Percentiles rank a stretch among this genome's conserved stretches.
Evolutionary conservation across 2,888 invertebrate species (phyloP).

Genomic region (Oxyteleia sp.): DNA sequence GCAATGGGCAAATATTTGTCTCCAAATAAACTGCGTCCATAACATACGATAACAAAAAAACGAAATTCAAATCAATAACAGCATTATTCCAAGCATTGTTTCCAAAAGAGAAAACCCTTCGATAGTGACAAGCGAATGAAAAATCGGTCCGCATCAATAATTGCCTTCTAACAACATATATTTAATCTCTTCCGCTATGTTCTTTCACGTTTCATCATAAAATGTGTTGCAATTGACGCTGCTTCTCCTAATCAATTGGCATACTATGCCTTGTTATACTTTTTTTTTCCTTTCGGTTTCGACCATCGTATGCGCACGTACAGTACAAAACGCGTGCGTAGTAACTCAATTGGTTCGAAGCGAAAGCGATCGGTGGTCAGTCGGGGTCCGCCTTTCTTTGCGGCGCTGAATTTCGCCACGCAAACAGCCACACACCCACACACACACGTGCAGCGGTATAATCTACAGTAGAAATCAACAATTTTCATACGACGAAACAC

Average conservation of each 20-base stretch:
- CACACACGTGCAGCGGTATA: constrained; percentile 51
- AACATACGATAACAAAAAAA: neutral
- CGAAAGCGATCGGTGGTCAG: constrained; percentile 74
- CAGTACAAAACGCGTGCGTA: constrained; percentile 64
- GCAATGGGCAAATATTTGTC: neutral
- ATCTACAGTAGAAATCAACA: constrained; percentile 54
- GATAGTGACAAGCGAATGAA: constrained; percentile 48
- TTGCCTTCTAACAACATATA: constrained; percentile 70
- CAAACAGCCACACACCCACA: too few relatives aligned
- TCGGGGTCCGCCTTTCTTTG: constrained; percentile 35
- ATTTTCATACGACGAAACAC: constrained; percentile 35
- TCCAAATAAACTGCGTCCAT: neutral
- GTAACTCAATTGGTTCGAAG: constrained; percentile 75
- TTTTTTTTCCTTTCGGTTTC: constrained; percentile 59
- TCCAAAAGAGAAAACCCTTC: constrained; percentile 4
- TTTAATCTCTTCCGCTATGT: constrained; percentile 44
- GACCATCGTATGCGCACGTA: constrained; percentile 52
- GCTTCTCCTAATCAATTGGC: constrained; percentile 62
- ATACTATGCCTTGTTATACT: constrained; percentile 30
- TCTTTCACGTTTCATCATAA: constrained; percentile 45
- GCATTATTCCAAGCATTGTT: neutral
- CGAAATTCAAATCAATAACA: constrained; percentile 25
- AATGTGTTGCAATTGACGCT: constrained; percentile 75
- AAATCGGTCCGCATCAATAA: constrained; percentile 66
- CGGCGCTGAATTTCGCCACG: constrained; percentile 33